A percentile compares a stretch with the other conserved stretches of the same genome.
These are phyloP conservation scores for Alethe diademata DNA, from an alignment of 2,113 vertebrate species.

Conservation along the genomic window DNA sequence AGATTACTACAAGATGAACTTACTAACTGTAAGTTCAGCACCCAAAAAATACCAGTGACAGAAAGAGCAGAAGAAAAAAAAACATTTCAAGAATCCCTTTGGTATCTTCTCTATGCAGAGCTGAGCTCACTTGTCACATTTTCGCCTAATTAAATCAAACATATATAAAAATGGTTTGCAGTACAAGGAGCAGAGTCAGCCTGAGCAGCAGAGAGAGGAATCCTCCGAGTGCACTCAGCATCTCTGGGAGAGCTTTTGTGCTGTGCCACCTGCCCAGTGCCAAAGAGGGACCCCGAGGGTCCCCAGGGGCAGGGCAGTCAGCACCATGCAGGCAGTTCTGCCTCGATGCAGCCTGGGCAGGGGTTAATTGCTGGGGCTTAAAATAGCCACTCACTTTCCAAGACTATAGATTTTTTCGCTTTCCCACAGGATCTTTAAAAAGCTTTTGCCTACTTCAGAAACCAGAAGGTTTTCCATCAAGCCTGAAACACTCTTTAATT, in stretches of 20 bases:
- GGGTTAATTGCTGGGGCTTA: neutral
- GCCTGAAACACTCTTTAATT: neutral
- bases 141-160: neutral
- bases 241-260: neutral
- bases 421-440: neutral
- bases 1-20: neutral
- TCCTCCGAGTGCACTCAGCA: neutral
- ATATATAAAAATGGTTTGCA: neutral
- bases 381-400: neutral
- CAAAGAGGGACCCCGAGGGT: accelerated
- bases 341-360: neutral
- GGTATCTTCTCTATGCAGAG: neutral
- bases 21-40: neutral
- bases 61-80: neutral
- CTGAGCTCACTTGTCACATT: neutral
- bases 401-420: neutral
- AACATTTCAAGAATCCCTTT: neutral
- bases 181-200: neutral
- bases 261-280: neutral
- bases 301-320: accelerated
- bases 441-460: neutral
- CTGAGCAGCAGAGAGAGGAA: neutral
- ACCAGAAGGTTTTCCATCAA: neutral
- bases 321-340: neutral
- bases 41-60: neutral